A percentile compares a stretch with the other conserved stretches of the same genome.
These are phyloP conservation scores for Carabus problematicus DNA, from an alignment of 2,888 invertebrate species.

Conservation along the genomic window DNA sequence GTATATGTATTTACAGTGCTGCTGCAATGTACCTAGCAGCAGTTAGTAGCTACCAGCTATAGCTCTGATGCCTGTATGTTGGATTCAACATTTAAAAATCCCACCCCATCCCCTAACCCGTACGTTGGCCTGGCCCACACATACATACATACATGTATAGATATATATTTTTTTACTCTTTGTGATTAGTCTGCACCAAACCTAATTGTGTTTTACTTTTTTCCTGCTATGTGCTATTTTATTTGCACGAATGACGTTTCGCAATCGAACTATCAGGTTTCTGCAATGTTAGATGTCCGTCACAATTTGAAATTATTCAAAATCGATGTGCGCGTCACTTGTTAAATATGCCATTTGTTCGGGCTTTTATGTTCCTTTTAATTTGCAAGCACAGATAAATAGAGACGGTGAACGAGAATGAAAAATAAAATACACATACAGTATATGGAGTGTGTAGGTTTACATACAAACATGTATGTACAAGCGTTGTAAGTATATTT, in stretches of 20 bases:
- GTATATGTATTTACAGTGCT: not conserved
- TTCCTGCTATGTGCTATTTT: slow-evolving; percentile 47
- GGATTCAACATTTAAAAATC: slow-evolving; percentile 39
- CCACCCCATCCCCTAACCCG: slow-evolving; percentile 38
- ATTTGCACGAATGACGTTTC: slow-evolving; percentile 40
- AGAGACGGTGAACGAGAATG: too few species aligned
- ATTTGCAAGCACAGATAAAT: slow-evolving; percentile 10
- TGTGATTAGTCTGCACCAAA: slow-evolving; percentile 59
- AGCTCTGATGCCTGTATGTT: slow-evolving; percentile 10
- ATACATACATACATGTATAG: slow-evolving; percentile 48
- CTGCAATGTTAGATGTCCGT: slow-evolving; percentile 42
- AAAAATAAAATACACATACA: too few species aligned
- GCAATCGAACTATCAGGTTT: slow-evolving; percentile 40
- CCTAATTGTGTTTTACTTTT: slow-evolving; percentile 57
- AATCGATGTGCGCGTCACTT: slow-evolving; percentile 35
- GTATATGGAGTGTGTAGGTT: too few species aligned
- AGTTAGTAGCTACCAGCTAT: slow-evolving; percentile 17
- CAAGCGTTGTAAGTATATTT: too few species aligned
- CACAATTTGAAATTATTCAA: slow-evolving; percentile 42
- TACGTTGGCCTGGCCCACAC: slow-evolving; percentile 41
- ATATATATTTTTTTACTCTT: slow-evolving; percentile 60
- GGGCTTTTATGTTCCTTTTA: slow-evolving; percentile 36
- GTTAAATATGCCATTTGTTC: slow-evolving; percentile 36
- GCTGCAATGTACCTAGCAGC: slow-evolving; percentile 1
- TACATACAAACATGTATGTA: too few species aligned